Conservation (phyloP, 2,797 vertebrate genomes). For the Tachyglossus aculeatus region DNA sequence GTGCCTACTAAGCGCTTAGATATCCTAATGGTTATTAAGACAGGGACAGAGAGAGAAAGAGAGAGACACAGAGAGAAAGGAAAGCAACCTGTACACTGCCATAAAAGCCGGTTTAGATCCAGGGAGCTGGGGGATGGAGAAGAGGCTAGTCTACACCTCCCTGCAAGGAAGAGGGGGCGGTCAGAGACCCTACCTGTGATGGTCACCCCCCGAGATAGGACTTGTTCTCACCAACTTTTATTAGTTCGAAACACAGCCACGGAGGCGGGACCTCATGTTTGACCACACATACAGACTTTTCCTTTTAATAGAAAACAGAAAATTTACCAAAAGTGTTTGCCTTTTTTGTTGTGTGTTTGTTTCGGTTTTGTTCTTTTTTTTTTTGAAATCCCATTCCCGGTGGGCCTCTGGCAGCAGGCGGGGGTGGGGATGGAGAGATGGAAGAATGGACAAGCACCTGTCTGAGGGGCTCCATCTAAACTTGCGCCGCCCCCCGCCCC, state of each 20-base stretch:
- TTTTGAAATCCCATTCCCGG: slow-evolving; percentile 67
- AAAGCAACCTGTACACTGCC: background rate
- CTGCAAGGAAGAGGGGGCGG: too few species aligned
- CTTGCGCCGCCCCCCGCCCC: slow-evolving; percentile 42
- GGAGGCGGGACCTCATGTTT: slow-evolving; percentile 70
- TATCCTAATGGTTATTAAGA: too few species aligned
- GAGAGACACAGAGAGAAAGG: background rate
- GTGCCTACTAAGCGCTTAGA: too few species aligned
- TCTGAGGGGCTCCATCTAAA: slow-evolving; percentile 65
- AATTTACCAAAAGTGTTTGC: slow-evolving; percentile 63
- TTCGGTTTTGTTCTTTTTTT: too few species aligned
- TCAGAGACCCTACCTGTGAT: too few species aligned
- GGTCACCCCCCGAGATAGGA: too few species aligned
- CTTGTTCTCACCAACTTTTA: slow-evolving; percentile 71
- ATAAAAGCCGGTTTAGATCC: background rate
- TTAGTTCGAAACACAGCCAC: slow-evolving; percentile 71
- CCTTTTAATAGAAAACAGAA: slow-evolving; percentile 69
- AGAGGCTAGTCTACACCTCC: too few species aligned
- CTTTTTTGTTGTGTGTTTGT: slow-evolving; percentile 55
- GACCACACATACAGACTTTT: slow-evolving; percentile 69
- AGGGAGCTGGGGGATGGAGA: too few species aligned
- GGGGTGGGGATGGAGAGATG: slow-evolving; percentile 59
- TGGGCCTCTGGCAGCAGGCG: slow-evolving; percentile 71
- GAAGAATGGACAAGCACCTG: slow-evolving; percentile 49
- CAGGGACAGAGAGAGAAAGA: too few species aligned